A percentile compares a stretch with the other conserved stretches of the same genome.
Conservation (phyloP, 2,888 invertebrate species). For the Diadromus collaris region DNA sequence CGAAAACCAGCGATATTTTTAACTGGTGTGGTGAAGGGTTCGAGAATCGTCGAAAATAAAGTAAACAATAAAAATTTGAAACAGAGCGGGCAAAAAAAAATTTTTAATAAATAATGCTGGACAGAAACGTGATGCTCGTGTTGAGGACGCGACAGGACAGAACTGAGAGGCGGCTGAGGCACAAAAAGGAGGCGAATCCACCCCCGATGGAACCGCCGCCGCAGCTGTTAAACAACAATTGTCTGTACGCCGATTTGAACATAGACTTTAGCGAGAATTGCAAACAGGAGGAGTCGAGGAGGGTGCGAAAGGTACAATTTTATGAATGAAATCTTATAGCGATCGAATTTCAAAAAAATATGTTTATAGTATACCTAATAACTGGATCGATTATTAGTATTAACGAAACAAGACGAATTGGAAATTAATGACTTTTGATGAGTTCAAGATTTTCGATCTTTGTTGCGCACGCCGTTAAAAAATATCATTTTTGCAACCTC, state of each 20-base stretch:
- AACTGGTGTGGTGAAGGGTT: background rate
- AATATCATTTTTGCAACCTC: background rate
- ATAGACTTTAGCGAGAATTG: constrained; percentile 70
- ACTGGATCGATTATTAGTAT: background rate
- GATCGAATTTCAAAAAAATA: no score
- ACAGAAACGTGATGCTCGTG: constrained; percentile 72
- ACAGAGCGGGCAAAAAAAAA: constrained; percentile 10
- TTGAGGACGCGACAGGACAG: constrained; percentile 73
- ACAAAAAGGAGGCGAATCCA: constrained; percentile 73
- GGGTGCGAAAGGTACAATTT: constrained; percentile 70
- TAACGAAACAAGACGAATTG: no score
- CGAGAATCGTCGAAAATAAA: background rate
- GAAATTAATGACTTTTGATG: background rate
- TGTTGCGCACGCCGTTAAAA: background rate
- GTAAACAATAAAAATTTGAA: constrained; percentile 7
- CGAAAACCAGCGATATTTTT: background rate
- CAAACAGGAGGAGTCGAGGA: constrained; percentile 65
- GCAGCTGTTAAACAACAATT: constrained; percentile 71
- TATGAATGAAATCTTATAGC: no score
- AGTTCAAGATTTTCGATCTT: background rate
- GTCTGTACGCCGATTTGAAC: constrained; percentile 71
- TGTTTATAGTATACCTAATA: background rate
- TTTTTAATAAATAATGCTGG: no score
- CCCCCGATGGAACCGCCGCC: constrained; percentile 74
- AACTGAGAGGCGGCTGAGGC: constrained; percentile 73